Conservation (phyloP, 2,797 vertebrate genomes). For the Fistularia tabacaria region DNA sequence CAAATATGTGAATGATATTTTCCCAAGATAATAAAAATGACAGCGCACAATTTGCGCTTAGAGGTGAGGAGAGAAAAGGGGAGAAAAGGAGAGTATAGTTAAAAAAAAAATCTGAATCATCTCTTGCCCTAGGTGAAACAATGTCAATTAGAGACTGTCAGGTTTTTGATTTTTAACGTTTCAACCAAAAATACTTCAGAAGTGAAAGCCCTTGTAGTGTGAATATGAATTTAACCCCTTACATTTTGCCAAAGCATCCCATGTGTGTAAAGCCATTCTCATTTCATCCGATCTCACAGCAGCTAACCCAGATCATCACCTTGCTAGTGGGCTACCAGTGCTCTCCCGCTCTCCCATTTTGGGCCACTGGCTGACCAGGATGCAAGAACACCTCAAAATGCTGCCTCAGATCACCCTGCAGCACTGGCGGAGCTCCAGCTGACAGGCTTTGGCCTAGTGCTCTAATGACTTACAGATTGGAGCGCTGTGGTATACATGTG, state of each 20-base stretch:
- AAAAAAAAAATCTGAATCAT: too few relatives aligned
- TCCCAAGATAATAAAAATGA: background rate
- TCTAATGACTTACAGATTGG: constrained; percentile 94
- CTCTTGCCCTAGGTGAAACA: too few relatives aligned
- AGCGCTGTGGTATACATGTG: constrained; percentile 76
- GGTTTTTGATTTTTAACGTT: too few relatives aligned
- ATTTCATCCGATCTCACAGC: background rate
- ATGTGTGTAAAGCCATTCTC: too few relatives aligned
- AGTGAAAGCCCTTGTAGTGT: too few relatives aligned
- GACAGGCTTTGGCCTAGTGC: constrained; percentile 62
- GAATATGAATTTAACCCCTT: too few relatives aligned
- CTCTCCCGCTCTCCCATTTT: constrained; percentile 65
- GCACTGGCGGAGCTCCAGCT: constrained; percentile 83
- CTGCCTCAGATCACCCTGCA: constrained; percentile 58
- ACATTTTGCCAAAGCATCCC: too few relatives aligned
- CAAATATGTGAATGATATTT: background rate
- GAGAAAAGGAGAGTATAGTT: too few relatives aligned
- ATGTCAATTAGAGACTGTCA: too few relatives aligned
- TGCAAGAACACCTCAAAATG: constrained; percentile 46
- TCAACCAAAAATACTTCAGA: too few relatives aligned
- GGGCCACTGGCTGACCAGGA: constrained; percentile 33
- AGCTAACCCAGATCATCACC: constrained; percentile 57
- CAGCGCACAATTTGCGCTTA: background rate
- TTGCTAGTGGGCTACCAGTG: constrained; percentile 68
- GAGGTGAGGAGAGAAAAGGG: too few relatives aligned